Evolutionary conservation across 2,888 invertebrate genomes (phyloP).

Genomic region (Eumacrocentrus americanus): DNA sequence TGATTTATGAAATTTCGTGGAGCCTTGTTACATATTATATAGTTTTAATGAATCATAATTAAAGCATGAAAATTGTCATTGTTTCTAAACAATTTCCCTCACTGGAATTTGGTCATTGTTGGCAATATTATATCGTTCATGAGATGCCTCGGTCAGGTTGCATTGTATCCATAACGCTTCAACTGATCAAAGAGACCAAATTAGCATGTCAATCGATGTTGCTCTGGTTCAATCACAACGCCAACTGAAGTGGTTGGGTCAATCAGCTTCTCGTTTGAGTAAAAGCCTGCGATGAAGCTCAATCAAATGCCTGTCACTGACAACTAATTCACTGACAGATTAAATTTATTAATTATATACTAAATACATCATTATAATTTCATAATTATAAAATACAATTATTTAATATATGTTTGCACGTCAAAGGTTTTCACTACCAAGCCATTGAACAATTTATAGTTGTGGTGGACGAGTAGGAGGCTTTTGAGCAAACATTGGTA

Average conservation of each 20-base stretch:
- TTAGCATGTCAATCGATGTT: slow-evolving; percentile 1
- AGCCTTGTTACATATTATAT: too few relatives aligned
- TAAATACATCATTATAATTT: not conserved
- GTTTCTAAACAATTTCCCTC: too few relatives aligned
- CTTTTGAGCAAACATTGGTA: slow-evolving; percentile 42
- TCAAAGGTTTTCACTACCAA: not conserved
- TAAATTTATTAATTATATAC: not conserved
- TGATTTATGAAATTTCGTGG: not conserved
- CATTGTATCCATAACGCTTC: not conserved
- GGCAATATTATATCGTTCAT: not conserved
- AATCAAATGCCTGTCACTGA: not conserved
- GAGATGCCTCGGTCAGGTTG: not conserved
- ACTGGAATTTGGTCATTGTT: not conserved
- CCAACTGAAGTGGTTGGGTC: not conserved
- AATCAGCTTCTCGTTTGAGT: not conserved
- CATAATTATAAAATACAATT: not conserved
- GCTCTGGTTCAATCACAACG: slow-evolving; percentile 3
- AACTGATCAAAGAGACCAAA: slow-evolving; percentile 12
- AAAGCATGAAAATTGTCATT: too few relatives aligned
- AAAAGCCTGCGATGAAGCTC: not conserved
- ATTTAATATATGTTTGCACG: not conserved
- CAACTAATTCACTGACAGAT: not conserved
- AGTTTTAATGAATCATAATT: not conserved
- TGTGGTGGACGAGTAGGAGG: slow-evolving; percentile 28
- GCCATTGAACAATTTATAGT: slow-evolving; percentile 9